These are phyloP conservation scores for Sipha maydis DNA, from an alignment of 2,888 invertebrate species.

Conservation along the genomic window DNA sequence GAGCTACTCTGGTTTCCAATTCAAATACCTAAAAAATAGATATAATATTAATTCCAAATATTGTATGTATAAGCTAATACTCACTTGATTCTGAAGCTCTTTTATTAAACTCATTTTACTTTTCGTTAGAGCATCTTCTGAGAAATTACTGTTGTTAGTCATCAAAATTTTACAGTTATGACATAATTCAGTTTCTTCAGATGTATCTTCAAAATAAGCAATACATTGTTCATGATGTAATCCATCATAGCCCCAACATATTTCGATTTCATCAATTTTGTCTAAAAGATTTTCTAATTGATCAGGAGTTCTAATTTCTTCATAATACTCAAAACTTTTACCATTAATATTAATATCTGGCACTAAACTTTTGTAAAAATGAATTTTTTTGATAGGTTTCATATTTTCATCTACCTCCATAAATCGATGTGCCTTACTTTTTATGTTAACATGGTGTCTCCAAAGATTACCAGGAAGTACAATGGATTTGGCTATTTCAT, in stretches of 20 bases:
- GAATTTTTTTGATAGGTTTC: not conserved
- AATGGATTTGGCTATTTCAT: not conserved
- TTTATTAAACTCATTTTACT: not conserved
- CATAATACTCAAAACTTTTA: not conserved
- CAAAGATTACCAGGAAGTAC: not conserved
- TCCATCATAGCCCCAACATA: slow-evolving; percentile 8
- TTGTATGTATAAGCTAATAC: not conserved
- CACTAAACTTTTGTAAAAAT: not conserved
- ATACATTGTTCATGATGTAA: not conserved
- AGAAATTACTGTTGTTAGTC: not conserved
- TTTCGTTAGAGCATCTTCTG: not conserved
- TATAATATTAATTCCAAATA: not conserved
- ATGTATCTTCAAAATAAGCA: not conserved
- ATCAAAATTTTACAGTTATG: not conserved
- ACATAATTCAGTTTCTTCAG: not conserved
- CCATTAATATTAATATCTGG: slow-evolving; percentile 3
- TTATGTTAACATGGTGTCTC: not conserved
- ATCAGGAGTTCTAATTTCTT: not conserved
- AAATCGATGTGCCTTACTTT: not conserved
- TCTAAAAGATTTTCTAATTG: slow-evolving; percentile 31
- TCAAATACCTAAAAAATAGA: slow-evolving; percentile 23
- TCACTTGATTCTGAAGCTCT: not conserved
- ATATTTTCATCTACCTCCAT: not conserved
- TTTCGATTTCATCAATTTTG: not conserved
- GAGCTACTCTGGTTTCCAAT: not conserved